Conservation (phyloP, 2,888 invertebrate genomes). For the Idaea aversata region DNA sequence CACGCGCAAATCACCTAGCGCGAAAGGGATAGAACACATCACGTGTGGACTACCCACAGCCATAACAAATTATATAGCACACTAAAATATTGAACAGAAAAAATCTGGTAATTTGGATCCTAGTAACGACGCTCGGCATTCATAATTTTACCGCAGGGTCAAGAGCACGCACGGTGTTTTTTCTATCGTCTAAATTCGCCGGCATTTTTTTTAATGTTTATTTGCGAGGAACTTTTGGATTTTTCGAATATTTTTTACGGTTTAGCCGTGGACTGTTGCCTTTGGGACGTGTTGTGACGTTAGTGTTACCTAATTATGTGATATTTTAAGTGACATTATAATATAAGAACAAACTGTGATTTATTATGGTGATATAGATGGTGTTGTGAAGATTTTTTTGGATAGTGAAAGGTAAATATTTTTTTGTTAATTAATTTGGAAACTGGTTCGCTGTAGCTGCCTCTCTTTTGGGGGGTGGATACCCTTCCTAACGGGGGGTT, state of each 20-base stretch:
- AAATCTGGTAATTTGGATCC: constrained; percentile 77
- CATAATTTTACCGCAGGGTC: constrained; percentile 78
- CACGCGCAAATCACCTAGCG: constrained; percentile 66
- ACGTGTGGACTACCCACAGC: constrained; percentile 72
- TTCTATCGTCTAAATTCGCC: constrained; percentile 43
- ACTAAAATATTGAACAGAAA: constrained; percentile 77
- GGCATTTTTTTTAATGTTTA: constrained; percentile 72
- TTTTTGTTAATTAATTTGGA: constrained; percentile 49
- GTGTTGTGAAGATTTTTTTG: constrained; percentile 64
- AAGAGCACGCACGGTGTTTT: constrained; percentile 70
- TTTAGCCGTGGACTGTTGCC: constrained; percentile 73
- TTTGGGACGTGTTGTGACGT: constrained; percentile 78
- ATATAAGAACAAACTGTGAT: constrained; percentile 78
- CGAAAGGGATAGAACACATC: constrained; percentile 64
- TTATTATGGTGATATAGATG: constrained; percentile 76
- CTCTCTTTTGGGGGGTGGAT: constrained; percentile 31
- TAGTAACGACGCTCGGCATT: constrained; percentile 77
- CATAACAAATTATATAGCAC: constrained; percentile 68
- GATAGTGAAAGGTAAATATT: constrained; percentile 66
- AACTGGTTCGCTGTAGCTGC: constrained; percentile 42
- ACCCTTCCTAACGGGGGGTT: constrained; percentile 40
- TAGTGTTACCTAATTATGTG: constrained; percentile 78
- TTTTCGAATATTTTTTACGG: constrained; percentile 71
- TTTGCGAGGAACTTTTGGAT: constrained; percentile 68
- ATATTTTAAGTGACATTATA: constrained; percentile 76